Evolutionary conservation across 2,113 vertebrate species (phyloP).

Genomic region (Apodemus speciosus): DNA sequence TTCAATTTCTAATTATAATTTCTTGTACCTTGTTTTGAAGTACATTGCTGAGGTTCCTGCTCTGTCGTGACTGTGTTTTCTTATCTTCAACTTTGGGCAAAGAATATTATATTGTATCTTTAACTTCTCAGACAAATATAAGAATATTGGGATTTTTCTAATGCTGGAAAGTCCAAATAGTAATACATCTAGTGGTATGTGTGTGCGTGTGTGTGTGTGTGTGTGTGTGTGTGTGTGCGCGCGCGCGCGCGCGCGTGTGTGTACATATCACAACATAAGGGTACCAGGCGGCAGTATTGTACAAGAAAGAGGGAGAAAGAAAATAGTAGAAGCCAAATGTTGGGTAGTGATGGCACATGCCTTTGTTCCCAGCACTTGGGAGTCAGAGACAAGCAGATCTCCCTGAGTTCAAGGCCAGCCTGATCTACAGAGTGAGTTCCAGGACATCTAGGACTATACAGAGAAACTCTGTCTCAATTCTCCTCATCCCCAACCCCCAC

Average conservation of each 20-base stretch:
- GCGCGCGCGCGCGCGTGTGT: no score
- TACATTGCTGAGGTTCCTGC: background rate
- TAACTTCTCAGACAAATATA: background rate
- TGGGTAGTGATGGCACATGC: no score
- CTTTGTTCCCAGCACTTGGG: no score
- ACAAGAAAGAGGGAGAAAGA: background rate
- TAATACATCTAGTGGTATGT: background rate
- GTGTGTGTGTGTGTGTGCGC: no score
- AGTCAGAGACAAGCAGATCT: no score
- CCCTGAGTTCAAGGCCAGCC: no score
- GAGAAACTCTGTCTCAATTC: no score
- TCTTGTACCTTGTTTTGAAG: background rate
- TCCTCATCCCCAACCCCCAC: no score
- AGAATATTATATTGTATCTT: background rate
- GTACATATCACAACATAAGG: background rate
- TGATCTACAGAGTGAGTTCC: no score
- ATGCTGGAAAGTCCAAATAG: background rate
- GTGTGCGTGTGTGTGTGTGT: no score
- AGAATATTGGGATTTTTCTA: background rate
- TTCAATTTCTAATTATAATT: background rate
- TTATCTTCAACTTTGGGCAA: background rate
- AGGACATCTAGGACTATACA: no score
- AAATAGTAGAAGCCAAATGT: no score
- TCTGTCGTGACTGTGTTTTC: background rate
- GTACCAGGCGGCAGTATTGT: background rate